phyloP scores from a whole-genome alignment of 2,797 vertebrate genomes.

The Acrossocheilus wenchowensis region DNA sequence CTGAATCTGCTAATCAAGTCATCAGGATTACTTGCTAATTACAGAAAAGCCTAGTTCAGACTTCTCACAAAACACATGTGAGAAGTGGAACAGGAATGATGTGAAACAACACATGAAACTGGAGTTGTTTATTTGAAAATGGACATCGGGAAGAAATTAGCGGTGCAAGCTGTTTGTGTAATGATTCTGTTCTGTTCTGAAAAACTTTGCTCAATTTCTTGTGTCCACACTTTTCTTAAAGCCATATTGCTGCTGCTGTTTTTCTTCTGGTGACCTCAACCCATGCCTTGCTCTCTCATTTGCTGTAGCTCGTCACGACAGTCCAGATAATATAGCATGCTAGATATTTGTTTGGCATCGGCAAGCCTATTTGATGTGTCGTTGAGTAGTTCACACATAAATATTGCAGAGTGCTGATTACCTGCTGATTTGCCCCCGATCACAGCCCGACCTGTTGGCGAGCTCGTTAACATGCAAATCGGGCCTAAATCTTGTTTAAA shows the following conservation, averaged over 20 bases:
- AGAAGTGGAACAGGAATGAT: neutral
- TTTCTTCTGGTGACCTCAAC: neutral
- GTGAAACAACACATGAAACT: neutral
- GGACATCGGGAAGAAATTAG: neutral
- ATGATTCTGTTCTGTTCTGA: neutral
- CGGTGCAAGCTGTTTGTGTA: neutral
- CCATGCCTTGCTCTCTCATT: neutral
- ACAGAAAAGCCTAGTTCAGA: neutral
- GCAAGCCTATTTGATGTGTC: neutral
- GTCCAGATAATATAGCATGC: neutral
- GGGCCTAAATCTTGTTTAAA: neutral
- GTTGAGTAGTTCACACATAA: neutral
- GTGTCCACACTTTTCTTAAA: neutral
- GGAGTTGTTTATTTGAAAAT: neutral
- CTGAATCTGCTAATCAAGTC: neutral
- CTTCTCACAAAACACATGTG: neutral
- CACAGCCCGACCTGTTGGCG: neutral
- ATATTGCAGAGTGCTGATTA: neutral
- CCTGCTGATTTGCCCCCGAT: neutral
- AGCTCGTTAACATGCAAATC: neutral
- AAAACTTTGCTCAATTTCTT: neutral
- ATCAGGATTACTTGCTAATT: neutral
- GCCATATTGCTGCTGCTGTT: neutral
- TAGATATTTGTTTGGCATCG: neutral
- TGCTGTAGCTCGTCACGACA: neutral